phyloP scores from a whole-genome alignment of 2,113 vertebrate genomes.

The Oostethus manadensis region DNA sequence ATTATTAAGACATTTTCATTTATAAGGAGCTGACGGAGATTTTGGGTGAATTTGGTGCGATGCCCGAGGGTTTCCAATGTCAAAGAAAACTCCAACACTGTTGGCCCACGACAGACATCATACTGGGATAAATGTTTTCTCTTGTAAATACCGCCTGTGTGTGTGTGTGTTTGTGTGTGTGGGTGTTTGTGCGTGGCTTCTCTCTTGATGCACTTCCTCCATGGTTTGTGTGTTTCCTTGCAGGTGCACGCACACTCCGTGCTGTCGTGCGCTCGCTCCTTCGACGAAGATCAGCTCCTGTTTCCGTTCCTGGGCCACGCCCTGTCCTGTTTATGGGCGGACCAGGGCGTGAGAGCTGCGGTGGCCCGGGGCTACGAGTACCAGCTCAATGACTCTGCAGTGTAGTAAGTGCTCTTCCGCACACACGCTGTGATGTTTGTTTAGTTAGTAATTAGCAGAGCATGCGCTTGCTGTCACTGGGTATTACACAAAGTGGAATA shows the following conservation, averaged over 20 bases:
- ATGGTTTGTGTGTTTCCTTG: slow-evolving; percentile 19
- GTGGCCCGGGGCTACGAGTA: slow-evolving; percentile 65
- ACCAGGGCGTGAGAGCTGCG: slow-evolving; percentile 61
- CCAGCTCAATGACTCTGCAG: slow-evolving; percentile 71
- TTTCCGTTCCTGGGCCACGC: slow-evolving; percentile 68
- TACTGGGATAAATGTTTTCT: slow-evolving; percentile 32
- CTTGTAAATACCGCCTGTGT: slow-evolving; percentile 23
- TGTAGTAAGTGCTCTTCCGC: slow-evolving; percentile 62
- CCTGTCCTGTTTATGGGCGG: slow-evolving; percentile 66
- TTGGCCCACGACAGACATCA: slow-evolving; percentile 38
- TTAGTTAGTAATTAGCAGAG: slow-evolving; percentile 48
- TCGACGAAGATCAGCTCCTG: slow-evolving; percentile 68
- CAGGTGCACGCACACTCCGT: slow-evolving; percentile 72
- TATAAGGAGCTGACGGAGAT: no score
- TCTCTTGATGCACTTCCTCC: slow-evolving; percentile 13
- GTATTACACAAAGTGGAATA: slow-evolving; percentile 28
- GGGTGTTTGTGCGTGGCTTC: slow-evolving; percentile 3
- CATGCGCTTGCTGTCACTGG: slow-evolving; percentile 55
- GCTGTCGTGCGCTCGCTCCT: slow-evolving; percentile 68
- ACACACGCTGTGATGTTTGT: slow-evolving; percentile 45
- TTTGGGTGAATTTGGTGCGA: no score
- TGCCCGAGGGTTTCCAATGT: no score
- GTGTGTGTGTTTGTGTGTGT: no score
- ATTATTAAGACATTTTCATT: no score
- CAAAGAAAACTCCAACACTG: slow-evolving; percentile 6